A percentile compares a stretch with the other conserved stretches of the same genome.
Conservation (phyloP, 1,140 invertebrate species). For the Aphaenogaster ashmeadi region DNA sequence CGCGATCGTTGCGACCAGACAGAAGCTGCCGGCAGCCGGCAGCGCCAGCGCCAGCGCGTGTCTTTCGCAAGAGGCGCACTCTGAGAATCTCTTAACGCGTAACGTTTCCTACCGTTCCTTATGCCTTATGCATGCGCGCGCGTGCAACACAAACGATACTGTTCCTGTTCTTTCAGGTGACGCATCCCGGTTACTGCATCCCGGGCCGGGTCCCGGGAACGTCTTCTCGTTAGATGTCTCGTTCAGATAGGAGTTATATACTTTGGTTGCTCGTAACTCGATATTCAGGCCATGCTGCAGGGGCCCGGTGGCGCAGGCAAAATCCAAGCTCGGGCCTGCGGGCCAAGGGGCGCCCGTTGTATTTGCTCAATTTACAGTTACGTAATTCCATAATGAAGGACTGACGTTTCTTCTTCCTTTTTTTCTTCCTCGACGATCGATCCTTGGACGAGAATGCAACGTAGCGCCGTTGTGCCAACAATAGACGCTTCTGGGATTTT, state of each 20-base stretch:
- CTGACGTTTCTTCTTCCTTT: slow-evolving; percentile 71
- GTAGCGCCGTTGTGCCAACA: slow-evolving; percentile 79
- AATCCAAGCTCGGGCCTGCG: slow-evolving; percentile 77
- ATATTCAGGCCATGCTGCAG: slow-evolving; percentile 76
- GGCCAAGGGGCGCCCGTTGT: slow-evolving; percentile 78
- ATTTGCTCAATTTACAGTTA: slow-evolving; percentile 87
- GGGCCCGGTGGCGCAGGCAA: slow-evolving; percentile 67
- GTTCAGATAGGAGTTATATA: slow-evolving; percentile 80
- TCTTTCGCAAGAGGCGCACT: background rate
- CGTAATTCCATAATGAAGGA: slow-evolving; percentile 84
- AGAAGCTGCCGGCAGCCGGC: too few species aligned
- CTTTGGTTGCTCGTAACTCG: slow-evolving; percentile 76
- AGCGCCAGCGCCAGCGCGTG: too few species aligned
- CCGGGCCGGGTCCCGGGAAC: slow-evolving; percentile 46
- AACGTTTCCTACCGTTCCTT: slow-evolving; percentile 10
- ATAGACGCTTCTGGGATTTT: slow-evolving; percentile 79
- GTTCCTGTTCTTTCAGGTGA: slow-evolving; percentile 56
- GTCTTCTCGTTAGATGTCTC: slow-evolving; percentile 81
- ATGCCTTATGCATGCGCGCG: slow-evolving; percentile 15
- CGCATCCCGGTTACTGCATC: slow-evolving; percentile 5
- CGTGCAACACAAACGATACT: slow-evolving; percentile 51
- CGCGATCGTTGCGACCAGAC: too few species aligned
- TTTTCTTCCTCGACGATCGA: slow-evolving; percentile 61
- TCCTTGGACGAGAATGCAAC: slow-evolving; percentile 61
- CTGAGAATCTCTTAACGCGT: slow-evolving; percentile 12